Base-by-base conservation (phyloP, 2,888 invertebrate genomes). In the Panorpa germanica region DNA sequence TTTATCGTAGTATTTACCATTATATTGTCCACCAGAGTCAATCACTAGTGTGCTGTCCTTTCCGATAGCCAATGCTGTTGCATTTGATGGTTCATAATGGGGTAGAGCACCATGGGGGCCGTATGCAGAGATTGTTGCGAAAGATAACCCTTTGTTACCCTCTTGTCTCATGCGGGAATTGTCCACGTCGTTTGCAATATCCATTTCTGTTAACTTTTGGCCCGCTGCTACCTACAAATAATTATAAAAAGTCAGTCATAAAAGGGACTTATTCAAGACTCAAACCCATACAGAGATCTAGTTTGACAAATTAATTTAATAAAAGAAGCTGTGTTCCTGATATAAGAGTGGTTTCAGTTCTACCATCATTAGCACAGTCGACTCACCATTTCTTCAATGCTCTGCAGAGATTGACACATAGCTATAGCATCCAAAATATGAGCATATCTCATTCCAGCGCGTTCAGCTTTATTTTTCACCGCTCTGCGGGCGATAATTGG, bases 1-100 rank as follows among this genome's bases (percentile, higher is more conserved):
- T n/a, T n/a, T n/a, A n/a, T n/a, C n/a, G n/a, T n/a, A n/a, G n/a
- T 30, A 35, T 37, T 40, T 51, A 76, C 77, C 76, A 37, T 65
- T 65, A 54, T 93, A 96, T 51, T 96, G 96, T 29, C 85, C 93
- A 10, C 96, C 98, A 2, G 93, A 91, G 46, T 93, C 93, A 40
- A 93, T 69, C 16, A 96, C 70, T 35, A 91, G 65, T 1, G 91
- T 71, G 37, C 81, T 81, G 38, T 78, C 70, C 31, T 63, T 66
- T 29, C 68, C 72, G 16, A 95, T 67, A 25, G 55, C 52, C 5
- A 63, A 53, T 44, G 76, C 73, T 4, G 80, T 73, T n/a, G 59
- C 57, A 38, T 63, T 63, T 11, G 65, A 70, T 1, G 75, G 68
- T 37, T 67, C 61, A 50, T 95, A 95, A 50, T 90, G 85, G 1